Conservation (phyloP, 2,888 invertebrate genomes). For the Furcula furcula region DNA sequence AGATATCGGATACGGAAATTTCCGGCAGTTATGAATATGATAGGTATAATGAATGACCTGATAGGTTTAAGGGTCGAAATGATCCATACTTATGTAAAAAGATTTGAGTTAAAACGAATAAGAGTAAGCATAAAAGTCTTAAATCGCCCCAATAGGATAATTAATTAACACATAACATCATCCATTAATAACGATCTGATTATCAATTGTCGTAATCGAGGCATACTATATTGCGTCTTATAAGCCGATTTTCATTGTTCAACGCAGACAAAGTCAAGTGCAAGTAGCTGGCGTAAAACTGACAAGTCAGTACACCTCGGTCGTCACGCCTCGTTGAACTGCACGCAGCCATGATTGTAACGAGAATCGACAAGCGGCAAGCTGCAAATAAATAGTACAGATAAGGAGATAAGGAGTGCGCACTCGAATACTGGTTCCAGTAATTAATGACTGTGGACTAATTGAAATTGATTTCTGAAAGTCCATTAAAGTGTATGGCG, state of each 20-base stretch:
- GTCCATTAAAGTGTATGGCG: neutral
- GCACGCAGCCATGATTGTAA: conserved; percentile 17
- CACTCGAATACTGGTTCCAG: neutral
- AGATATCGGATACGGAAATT: too few relatives aligned
- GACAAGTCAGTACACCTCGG: conserved; percentile 9
- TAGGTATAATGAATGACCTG: too few relatives aligned
- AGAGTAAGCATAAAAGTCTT: too few relatives aligned
- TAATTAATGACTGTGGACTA: conserved; percentile 1
- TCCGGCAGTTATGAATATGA: too few relatives aligned
- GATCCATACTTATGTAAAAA: too few relatives aligned
- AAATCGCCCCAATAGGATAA: too few relatives aligned
- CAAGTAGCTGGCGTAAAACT: conserved; percentile 24
- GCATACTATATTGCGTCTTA: neutral
- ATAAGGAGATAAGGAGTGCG: conserved; percentile 5
- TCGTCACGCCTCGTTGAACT: conserved; percentile 17
- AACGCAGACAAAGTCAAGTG: neutral
- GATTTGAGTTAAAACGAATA: too few relatives aligned
- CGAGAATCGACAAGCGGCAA: conserved; percentile 8
- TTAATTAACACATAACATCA: too few relatives aligned
- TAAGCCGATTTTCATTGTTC: conserved; percentile 1
- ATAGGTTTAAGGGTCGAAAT: too few relatives aligned
- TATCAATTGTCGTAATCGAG: too few relatives aligned
- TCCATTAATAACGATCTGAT: too few relatives aligned
- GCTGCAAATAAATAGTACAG: conserved; percentile 5
- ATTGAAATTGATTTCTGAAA: neutral